A percentile compares a stretch with the other conserved stretches of the same genome.
Evolutionary conservation across 1,140 invertebrate species (phyloP).

Genomic region (Hyles euphorbiae): DNA sequence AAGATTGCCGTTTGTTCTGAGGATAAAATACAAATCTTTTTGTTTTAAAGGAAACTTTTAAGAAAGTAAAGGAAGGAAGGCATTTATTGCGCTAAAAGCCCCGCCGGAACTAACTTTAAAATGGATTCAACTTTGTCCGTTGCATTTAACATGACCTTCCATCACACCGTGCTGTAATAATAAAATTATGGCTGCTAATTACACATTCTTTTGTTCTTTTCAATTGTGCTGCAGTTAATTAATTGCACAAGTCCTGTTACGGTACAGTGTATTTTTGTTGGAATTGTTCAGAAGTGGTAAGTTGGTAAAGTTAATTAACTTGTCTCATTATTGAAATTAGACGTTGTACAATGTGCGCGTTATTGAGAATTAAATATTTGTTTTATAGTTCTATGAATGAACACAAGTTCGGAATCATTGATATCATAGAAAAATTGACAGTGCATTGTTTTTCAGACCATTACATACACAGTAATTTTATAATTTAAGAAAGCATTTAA

Average conservation of each 20-base stretch:
- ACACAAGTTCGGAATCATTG: too few relatives aligned
- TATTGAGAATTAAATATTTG: too few relatives aligned
- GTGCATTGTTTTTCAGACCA: too few relatives aligned
- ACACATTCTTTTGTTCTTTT: constrained; percentile 2
- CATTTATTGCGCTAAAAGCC: constrained; percentile 72
- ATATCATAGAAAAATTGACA: too few relatives aligned
- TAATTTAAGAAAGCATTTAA: too few relatives aligned
- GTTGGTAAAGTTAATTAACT: too few relatives aligned
- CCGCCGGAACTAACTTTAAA: constrained; percentile 70
- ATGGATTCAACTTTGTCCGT: constrained; percentile 71
- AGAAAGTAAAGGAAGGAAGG: constrained; percentile 69
- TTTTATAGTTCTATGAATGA: too few relatives aligned
- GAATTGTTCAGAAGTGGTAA: too few relatives aligned
- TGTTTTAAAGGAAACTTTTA: constrained; percentile 69
- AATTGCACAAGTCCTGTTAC: neutral
- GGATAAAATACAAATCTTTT: constrained; percentile 66
- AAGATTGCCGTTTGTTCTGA: constrained; percentile 54
- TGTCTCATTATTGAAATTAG: too few relatives aligned
- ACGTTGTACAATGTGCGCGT: too few relatives aligned
- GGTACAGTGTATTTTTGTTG: neutral
- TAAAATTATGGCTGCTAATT: neutral
- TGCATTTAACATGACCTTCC: constrained; percentile 51
- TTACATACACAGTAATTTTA: too few relatives aligned
- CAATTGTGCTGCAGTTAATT: neutral
- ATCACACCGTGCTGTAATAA: constrained; percentile 41